A percentile compares a stretch with the other conserved stretches of the same genome.
phyloP scores from a whole-genome alignment of 2,888 invertebrate species.

The Cephus nigrinus region DNA sequence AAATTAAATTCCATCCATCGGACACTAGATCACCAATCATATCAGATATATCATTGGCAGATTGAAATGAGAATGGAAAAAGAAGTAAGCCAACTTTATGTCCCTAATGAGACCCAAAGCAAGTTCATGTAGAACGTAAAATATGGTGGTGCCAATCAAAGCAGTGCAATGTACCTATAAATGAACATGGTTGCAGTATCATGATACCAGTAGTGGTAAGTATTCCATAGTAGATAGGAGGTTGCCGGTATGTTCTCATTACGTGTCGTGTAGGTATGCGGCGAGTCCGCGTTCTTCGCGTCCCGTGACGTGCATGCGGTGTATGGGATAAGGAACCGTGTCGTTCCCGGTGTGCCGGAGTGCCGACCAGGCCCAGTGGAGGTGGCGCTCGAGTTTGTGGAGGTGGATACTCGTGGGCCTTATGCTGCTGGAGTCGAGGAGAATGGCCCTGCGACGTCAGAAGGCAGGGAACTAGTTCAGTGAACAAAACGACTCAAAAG shows the following conservation, averaged over 20 bases:
- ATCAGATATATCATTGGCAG: background rate
- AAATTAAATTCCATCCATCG: background rate
- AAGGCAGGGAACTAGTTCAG: slow-evolving; percentile 64
- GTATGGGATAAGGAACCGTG: slow-evolving; percentile 22
- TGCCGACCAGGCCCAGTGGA: slow-evolving; percentile 10
- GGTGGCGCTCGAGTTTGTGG: slow-evolving; percentile 20
- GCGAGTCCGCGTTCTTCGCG: slow-evolving; percentile 14
- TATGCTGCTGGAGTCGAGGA: slow-evolving; percentile 30
- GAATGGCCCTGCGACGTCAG: slow-evolving; percentile 42
- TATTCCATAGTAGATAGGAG: slow-evolving; percentile 59
- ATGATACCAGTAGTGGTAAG: slow-evolving; percentile 39
- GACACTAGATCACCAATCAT: background rate
- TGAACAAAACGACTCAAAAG: slow-evolving; percentile 60
- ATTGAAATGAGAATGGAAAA: background rate
- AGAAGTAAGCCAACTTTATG: background rate
- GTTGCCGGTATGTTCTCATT: slow-evolving; percentile 65
- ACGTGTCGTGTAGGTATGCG: slow-evolving; percentile 65
- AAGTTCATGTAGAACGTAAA: background rate
- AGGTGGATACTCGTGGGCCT: slow-evolving; percentile 27
- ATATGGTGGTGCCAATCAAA: background rate
- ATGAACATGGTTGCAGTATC: background rate
- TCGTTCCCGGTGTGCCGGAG: slow-evolving; percentile 17
- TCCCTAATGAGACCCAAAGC: background rate
- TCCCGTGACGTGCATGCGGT: slow-evolving; percentile 25
- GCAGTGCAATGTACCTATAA: background rate